Evolutionary conservation across 2,113 vertebrate species (phyloP), one percentile per base, ranked within the genome.

Genomic region (Ammodytes marinus): DNA sequence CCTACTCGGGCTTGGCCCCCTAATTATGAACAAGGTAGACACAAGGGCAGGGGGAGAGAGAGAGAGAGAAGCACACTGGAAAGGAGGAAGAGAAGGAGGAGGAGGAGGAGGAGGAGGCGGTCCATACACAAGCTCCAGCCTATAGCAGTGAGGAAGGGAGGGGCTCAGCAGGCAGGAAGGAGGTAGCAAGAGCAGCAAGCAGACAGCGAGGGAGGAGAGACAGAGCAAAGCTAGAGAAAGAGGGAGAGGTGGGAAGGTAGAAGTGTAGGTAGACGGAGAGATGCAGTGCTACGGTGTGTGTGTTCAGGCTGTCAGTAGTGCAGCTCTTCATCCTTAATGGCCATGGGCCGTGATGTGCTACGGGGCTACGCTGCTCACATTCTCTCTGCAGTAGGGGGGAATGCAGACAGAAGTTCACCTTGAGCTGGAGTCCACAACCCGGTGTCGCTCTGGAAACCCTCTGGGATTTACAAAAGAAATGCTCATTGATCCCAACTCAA

Each of bases 231-330:
- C 66, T 58, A 73, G 59, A 83, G 80, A 66, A 77, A 75, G 64
- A 77, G 78, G 78, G 80, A 89, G 82, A 82, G 84, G 77, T 83
- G 85, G 80, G 79, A 83, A 72, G 84, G 68, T 70, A 71, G 86
- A 88, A 82, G 74, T 27, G 27, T 76, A 89, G 82, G 79, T 74
- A 85, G 86, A 85, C 69, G 57, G 85, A 90, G 91, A 91, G 92
- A 94, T 94, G 93, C 87, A 74, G 88, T 60, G 86, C 79, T 74
- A 84, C 80, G 79, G 69, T 92, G 92, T 92, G 93, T 88, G 90
- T 88, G 85, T 74, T 90, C 70, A 88, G 88, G 81, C 89, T 80
- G 87, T 86, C 77, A 81, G 84, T 66, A 75, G 71, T 83, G 74
- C 83, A 74, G 67, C 60, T 84, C 86, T 80, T 66, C 80, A 60